phyloP scores from a whole-genome alignment of 2,113 vertebrate genomes.

The Rhinogobius similis region DNA sequence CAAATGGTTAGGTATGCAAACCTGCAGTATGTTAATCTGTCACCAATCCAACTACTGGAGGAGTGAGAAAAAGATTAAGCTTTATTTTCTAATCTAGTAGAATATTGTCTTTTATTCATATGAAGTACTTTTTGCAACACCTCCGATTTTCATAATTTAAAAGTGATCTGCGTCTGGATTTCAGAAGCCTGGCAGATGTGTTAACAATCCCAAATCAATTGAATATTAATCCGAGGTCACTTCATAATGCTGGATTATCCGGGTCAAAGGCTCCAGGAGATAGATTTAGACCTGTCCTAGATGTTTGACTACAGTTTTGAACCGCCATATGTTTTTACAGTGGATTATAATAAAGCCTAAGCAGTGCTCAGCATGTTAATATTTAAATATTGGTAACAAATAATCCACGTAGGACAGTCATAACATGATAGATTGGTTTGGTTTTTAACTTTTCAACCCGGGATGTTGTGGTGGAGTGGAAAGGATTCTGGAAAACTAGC shows the following conservation, averaged over 20 bases:
- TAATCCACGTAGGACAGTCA: conserved; percentile 37
- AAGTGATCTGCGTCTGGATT: conserved; percentile 57
- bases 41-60: conserved; percentile 73
- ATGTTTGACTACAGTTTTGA: conserved; percentile 63
- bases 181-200: conserved; percentile 43
- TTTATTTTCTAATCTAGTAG: conserved; percentile 78
- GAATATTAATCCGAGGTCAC: conserved; percentile 68
- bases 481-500: conserved; percentile 4
- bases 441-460: conserved; percentile 3
- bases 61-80: conserved; percentile 78
- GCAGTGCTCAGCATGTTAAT: conserved; percentile 33
- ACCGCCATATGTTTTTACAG: conserved; percentile 53
- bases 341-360: conserved; percentile 40
- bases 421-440: conserved; percentile 6
- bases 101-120: conserved; percentile 74
- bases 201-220: conserved; percentile 70
- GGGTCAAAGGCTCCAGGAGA: conserved; percentile 63
- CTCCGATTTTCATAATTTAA: conserved; percentile 64
- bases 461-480: conserved; percentile 7
- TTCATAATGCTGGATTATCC: conserved; percentile 69
- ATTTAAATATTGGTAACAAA: conserved; percentile 27
- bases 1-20: conserved; percentile 77
- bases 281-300: conserved; percentile 68
- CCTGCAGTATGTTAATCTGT: conserved; percentile 78
- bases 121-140: conserved; percentile 67